Base-by-base conservation (phyloP, 2,797 vertebrate genomes). In the Florisuga fusca region DNA sequence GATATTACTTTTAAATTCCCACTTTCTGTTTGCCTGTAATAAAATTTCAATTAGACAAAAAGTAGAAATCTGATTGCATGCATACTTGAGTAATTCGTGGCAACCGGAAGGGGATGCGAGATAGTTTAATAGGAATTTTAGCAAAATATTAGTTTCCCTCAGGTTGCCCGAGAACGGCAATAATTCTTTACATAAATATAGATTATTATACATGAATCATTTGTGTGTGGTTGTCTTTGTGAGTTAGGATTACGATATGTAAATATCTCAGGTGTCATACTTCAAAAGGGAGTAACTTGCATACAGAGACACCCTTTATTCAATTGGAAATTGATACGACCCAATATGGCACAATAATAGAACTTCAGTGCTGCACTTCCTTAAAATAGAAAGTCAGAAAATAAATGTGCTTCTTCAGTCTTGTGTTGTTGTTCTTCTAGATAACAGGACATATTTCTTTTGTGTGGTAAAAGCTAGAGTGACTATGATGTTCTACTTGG, bases 41-140 rank as follows among this genome's bases (percentile, higher is more conserved):
- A 96, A 96, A 97, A 94, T 95, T 97, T 97, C 90, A 97, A 96
- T 97, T 97, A 96, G 48, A 90, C 48, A 62, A 91, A 89, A 58
- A 87, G 15, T 67, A 92, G 61, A 94, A 96, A 91, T 66, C 33
- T 97, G 66, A 96, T 96, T 96, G 94, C 73, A 76, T 10, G 57
- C 36, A 74, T 81, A 93, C 43, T 76, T 15, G 8, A 51, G 67
- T 88, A 97, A 97, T 97, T 97, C 97, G 91, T 92, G 87, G 67
- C n/a, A 67, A 93, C 5, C 5, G 74, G 48, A 96, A 97, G 82
- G 9, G 62, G 75, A 86, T 84, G 67, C 2, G 36, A 59, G 72
- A 78, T 64, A 54, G 31, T 94, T 96, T 97, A 96, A 96, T 86
- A 94, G 45, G 19, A 21, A 63, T 82, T 94, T 95, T 95, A 96